These are phyloP conservation scores for Phragmatobia fuliginosa DNA, from an alignment of 2,888 invertebrate genomes.

Conservation along the genomic window DNA sequence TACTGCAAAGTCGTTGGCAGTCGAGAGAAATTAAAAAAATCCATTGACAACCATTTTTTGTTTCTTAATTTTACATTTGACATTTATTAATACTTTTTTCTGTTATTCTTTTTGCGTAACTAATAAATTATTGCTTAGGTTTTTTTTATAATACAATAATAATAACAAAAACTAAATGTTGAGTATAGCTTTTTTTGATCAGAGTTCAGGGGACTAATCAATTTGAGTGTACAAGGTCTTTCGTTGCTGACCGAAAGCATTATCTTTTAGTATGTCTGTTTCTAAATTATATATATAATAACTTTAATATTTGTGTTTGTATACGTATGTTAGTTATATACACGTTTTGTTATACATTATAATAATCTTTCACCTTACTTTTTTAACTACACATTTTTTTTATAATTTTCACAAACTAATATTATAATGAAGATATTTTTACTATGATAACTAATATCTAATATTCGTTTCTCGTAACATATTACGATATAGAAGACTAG, in stretches of 20 bases:
- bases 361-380: background rate
- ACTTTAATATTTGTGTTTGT: background rate
- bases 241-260: background rate
- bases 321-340: slow-evolving; percentile 8
- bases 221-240: background rate
- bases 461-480: slow-evolving; percentile 10
- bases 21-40: background rate
- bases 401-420: slow-evolving; percentile 15
- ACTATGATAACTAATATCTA: slow-evolving; percentile 18
- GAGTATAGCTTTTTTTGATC: background rate
- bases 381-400: slow-evolving; percentile 8
- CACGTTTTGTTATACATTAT: background rate
- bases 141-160: background rate
- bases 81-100: background rate
- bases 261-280: background rate
- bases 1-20: background rate
- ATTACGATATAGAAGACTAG: slow-evolving; percentile 22
- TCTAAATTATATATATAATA: background rate
- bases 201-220: background rate
- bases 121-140: background rate
- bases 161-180: background rate
- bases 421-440: slow-evolving; percentile 23
- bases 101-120: background rate
- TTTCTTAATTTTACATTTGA: background rate
- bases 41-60: background rate